Conservation (phyloP, 64 coral and sea anemone species). For the Pocillopora damicornis region DNA sequence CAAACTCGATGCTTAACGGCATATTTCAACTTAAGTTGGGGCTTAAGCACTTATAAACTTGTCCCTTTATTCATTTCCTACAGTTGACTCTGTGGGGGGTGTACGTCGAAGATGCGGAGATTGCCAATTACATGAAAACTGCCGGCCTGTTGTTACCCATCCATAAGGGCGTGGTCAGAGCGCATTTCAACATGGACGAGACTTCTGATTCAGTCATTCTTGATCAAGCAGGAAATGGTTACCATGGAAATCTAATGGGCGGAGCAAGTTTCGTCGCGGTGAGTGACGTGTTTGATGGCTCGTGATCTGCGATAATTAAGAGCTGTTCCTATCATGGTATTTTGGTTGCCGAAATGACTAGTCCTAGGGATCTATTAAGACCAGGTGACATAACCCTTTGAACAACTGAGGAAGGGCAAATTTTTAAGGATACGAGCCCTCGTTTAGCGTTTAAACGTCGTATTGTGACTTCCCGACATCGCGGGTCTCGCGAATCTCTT, state of each 20-base stretch:
- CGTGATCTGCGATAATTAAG: not conserved
- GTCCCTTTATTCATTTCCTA: not conserved
- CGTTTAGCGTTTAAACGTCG: too few relatives aligned
- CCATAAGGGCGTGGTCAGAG: slow-evolving; percentile 77
- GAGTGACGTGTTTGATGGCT: not conserved
- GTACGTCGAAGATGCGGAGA: slow-evolving; percentile 56
- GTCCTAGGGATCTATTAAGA: too few relatives aligned
- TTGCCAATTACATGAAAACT: slow-evolving; percentile 78
- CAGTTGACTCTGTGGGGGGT: slow-evolving; percentile 85
- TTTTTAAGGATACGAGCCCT: too few relatives aligned
- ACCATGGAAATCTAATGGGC: slow-evolving; percentile 71
- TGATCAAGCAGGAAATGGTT: slow-evolving; percentile 59
- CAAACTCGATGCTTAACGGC: too few relatives aligned
- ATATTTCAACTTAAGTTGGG: too few relatives aligned
- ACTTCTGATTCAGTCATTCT: slow-evolving; percentile 28
- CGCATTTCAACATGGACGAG: slow-evolving; percentile 87
- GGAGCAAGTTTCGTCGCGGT: slow-evolving; percentile 68
- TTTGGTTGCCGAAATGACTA: not conserved
- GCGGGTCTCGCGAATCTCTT: too few relatives aligned
- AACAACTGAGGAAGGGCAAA: too few relatives aligned
- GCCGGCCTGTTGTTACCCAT: slow-evolving; percentile 84
- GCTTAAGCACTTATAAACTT: not conserved
- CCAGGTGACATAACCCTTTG: too few relatives aligned
- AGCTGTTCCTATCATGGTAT: not conserved
- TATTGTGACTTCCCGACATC: too few relatives aligned